A percentile compares a stretch with the other conserved stretches of the same genome.
Conservation (phyloP, 2,797 vertebrate genomes). For the Peromyscus eremicus region DNA sequence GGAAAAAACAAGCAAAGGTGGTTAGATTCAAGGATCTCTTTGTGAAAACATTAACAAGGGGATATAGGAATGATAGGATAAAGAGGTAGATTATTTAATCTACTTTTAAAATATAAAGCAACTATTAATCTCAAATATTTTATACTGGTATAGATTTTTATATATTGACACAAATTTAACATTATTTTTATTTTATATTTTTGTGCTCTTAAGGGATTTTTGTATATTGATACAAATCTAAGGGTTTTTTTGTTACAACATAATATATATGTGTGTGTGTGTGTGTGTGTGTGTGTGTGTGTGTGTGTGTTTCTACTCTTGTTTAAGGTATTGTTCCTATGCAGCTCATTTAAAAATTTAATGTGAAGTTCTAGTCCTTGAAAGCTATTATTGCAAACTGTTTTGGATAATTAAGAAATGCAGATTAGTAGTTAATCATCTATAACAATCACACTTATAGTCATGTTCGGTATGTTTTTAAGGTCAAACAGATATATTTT, state of each 20-base stretch:
- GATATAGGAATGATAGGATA: background rate
- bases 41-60: background rate
- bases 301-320: too few species aligned
- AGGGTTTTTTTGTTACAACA: background rate
- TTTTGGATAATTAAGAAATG: background rate
- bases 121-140: background rate
- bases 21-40: background rate
- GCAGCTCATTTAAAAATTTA: background rate
- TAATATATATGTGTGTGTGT: too few species aligned
- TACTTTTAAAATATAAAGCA: background rate
- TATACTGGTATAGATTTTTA: background rate
- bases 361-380: background rate
- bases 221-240: background rate
- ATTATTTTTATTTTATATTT: background rate
- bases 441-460: background rate
- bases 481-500: background rate
- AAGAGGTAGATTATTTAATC: background rate
- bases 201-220: background rate
- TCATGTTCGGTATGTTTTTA: background rate
- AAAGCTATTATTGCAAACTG: background rate
- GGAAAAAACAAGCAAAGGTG: background rate
- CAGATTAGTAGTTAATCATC: background rate
- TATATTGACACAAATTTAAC: background rate
- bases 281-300: too few species aligned
- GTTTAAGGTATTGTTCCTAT: background rate